Conservation (phyloP, 1,140 invertebrate genomes). For the Palaemon carinicauda region DNA sequence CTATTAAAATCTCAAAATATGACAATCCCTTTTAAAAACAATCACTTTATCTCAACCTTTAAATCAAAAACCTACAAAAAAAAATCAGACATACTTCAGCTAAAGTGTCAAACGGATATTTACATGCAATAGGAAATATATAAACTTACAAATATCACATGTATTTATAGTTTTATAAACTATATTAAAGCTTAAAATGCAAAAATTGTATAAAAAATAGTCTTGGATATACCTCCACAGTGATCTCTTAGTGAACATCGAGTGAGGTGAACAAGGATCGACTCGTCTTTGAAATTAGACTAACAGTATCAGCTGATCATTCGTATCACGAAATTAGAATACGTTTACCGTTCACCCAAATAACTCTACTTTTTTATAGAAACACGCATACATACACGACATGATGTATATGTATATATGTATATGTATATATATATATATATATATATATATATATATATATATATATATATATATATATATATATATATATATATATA, state of each 20-base stretch:
- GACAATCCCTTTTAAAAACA: no score
- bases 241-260: neutral
- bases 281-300: no score
- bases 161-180: neutral
- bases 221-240: neutral
- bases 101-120: no score
- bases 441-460: neutral
- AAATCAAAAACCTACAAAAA: no score
- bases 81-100: no score
- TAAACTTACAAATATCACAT: neutral
- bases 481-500: conserved; percentile 16
- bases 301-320: neutral
- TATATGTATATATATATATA: neutral
- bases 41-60: no score
- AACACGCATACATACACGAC: neutral
- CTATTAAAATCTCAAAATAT: no score
- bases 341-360: neutral
- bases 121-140: neutral
- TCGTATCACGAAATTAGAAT: neutral
- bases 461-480: conserved; percentile 6
- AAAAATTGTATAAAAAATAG: neutral
- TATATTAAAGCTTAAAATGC: neutral
- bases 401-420: no score
- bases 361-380: neutral
- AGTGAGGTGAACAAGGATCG: neutral